Evolutionary conservation across 2,113 vertebrate species (phyloP).

Genomic region (Donacobius atricapilla): DNA sequence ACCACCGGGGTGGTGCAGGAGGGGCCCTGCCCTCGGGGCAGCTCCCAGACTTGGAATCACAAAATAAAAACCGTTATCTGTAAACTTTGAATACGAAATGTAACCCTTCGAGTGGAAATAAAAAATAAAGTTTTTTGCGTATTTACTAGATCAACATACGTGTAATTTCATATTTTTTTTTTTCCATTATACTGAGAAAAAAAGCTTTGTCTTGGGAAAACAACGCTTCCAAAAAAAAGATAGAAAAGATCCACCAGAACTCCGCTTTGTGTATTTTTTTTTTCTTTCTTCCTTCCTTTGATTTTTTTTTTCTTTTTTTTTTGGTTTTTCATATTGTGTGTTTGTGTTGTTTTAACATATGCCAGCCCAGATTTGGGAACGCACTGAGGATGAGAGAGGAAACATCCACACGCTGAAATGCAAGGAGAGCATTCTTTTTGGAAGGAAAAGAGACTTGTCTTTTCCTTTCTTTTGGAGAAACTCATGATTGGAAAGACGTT

Average conservation of each 20-base stretch:
- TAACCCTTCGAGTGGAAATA: neutral
- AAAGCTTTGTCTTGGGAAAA: neutral
- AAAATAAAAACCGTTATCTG: neutral
- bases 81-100: neutral
- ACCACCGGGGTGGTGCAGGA: too few species aligned
- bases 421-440: too few species aligned
- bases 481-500: neutral
- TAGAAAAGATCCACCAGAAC: neutral
- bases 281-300: too few species aligned
- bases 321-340: neutral
- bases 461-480: fast-evolving
- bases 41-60: neutral
- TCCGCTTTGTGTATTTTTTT: fast-evolving
- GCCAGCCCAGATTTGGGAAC: neutral
- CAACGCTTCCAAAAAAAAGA: neutral
- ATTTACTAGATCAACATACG: fast-evolving
- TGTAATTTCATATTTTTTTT: neutral
- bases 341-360: neutral
- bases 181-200: neutral
- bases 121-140: neutral
- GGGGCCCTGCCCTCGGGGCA: neutral
- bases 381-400: neutral
- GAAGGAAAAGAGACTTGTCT: too few species aligned
- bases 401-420: neutral
- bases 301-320: neutral